phyloP scores from a whole-genome alignment of 2,888 invertebrate genomes.

The Leptopilina syphax region DNA sequence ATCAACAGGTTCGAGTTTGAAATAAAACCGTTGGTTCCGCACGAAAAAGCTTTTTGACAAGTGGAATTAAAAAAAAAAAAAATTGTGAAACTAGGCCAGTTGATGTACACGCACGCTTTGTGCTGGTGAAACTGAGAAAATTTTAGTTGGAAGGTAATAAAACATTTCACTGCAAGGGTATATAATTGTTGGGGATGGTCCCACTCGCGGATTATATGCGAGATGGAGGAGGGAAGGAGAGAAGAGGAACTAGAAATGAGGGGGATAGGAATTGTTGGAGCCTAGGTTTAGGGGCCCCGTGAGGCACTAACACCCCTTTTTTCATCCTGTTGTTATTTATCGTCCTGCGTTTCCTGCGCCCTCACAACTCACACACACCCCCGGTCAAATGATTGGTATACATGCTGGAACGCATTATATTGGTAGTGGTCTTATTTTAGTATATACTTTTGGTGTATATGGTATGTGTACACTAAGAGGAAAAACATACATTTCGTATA shows the following conservation, averaged over 20 bases:
- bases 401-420: constrained; percentile 17
- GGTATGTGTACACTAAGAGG: too few species aligned
- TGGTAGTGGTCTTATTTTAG: constrained; percentile 38
- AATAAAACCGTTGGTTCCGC: background rate
- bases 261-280: constrained; percentile 64
- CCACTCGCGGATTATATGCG: constrained; percentile 48
- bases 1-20: constrained; percentile 12
- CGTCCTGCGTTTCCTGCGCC: constrained; percentile 65
- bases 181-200: constrained; percentile 74
- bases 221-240: background rate
- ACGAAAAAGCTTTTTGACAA: background rate
- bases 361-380: constrained; percentile 52
- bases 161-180: constrained; percentile 74
- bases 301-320: constrained; percentile 74
- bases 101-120: background rate
- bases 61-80: background rate
- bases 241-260: constrained; percentile 44
- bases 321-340: constrained; percentile 75
- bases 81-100: constrained; percentile 38
- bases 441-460: background rate
- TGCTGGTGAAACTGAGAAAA: constrained; percentile 42
- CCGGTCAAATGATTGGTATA: constrained; percentile 33
- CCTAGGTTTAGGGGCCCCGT: constrained; percentile 75
- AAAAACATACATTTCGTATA: too few species aligned
- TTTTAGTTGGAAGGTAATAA: constrained; percentile 68